A percentile compares a stretch with the other conserved stretches of the same genome.
Conservation (phyloP, 2,797 vertebrate genomes). For the Halcyon smyrnensis region DNA sequence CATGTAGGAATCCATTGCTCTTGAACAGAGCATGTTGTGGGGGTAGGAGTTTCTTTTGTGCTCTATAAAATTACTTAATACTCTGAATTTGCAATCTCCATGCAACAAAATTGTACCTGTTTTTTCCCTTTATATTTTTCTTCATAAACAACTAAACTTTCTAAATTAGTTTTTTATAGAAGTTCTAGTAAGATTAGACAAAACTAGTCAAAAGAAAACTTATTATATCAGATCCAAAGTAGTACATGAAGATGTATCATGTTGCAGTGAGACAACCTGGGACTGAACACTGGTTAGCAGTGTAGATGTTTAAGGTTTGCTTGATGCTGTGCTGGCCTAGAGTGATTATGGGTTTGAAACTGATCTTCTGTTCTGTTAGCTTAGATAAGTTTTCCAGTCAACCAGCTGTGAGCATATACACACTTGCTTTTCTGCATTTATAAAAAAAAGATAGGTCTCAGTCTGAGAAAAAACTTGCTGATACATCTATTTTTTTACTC, state of each 20-base stretch:
- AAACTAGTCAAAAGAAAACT: neutral
- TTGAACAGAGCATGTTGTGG: neutral
- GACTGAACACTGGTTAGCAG: neutral
- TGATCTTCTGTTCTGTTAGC: neutral
- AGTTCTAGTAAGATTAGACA: neutral
- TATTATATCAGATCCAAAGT: neutral
- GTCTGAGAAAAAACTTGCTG: neutral
- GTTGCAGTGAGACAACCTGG: neutral
- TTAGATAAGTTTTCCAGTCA: neutral
- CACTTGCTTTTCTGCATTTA: neutral
- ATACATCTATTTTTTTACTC: neutral
- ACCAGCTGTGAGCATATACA: neutral
- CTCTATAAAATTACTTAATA: neutral
- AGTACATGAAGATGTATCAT: neutral
- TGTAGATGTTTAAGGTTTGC: neutral
- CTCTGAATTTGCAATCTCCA: neutral
- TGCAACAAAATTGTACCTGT: neutral
- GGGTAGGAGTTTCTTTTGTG: neutral
- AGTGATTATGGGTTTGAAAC: neutral
- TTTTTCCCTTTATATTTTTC: neutral
- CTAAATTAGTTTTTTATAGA: neutral
- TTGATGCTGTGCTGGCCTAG: neutral
- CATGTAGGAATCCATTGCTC: neutral
- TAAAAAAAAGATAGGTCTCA: neutral
- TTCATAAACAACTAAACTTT: neutral